These are phyloP conservation scores for Deroplatys truncata DNA, from an alignment of 2,888 invertebrate genomes.

Conservation along the genomic window DNA sequence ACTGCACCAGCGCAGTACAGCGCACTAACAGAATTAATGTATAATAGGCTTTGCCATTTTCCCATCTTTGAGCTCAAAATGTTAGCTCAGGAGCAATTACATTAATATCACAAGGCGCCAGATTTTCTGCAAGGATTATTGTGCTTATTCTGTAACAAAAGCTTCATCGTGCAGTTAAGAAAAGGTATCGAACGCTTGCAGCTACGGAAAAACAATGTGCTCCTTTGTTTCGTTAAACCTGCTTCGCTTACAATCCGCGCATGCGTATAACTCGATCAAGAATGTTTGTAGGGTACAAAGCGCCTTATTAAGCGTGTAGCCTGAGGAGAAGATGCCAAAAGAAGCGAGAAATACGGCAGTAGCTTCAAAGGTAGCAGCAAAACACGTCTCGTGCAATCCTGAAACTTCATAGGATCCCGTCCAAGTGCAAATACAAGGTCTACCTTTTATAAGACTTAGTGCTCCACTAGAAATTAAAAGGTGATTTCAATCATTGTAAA, in stretches of 20 bases:
- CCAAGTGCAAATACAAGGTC: no score
- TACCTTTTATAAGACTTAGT: no score
- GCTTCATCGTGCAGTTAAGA: not conserved
- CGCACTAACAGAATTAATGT: no score
- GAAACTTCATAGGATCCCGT: no score
- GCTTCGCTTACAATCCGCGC: not conserved
- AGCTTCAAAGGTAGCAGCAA: no score
- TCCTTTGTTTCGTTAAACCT: not conserved
- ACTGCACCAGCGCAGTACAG: no score
- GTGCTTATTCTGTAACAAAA: not conserved
- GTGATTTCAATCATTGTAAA: no score
- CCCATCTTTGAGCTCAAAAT: no score
- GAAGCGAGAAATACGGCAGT: not conserved
- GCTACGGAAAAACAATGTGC: not conserved
- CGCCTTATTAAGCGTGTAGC: not conserved
- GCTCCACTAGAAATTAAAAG: no score
- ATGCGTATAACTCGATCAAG: not conserved
- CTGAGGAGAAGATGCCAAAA: not conserved
- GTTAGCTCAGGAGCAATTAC: no score
- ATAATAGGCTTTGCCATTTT: no score
- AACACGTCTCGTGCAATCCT: no score
- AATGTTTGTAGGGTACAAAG: not conserved
- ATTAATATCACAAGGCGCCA: not conserved
- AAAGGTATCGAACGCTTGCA: not conserved
- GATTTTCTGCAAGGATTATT: not conserved